Conservation (phyloP, 2,888 invertebrate genomes). For the Xestobium rufovillosum region DNA sequence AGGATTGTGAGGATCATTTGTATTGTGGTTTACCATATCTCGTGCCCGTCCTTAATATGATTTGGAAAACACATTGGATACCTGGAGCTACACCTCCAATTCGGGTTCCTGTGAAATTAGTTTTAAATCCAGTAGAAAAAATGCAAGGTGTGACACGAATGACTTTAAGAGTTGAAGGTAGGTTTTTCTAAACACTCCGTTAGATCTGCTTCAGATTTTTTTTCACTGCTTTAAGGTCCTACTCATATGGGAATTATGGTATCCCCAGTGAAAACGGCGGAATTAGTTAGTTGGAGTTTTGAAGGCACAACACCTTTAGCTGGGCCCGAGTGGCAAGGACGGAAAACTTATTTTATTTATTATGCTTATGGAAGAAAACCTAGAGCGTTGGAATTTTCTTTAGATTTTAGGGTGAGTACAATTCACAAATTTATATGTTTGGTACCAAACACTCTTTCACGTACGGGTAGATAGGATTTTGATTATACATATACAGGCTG, state of each 20-base stretch:
- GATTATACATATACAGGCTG: no score
- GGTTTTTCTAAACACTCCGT: no score
- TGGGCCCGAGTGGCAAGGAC: conserved; percentile 47
- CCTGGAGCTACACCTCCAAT: conserved; percentile 49
- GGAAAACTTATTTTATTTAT: conserved; percentile 61
- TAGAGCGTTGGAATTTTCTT: conserved; percentile 50
- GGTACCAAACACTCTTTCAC: no score
- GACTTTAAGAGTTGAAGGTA: conserved; percentile 48
- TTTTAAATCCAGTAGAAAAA: conserved; percentile 39
- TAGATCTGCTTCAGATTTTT: no score
- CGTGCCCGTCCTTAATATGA: conserved; percentile 63
- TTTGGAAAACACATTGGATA: conserved; percentile 58
- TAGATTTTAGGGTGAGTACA: conserved; percentile 52
- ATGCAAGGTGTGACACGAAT: conserved; percentile 41
- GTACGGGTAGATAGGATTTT: no score
- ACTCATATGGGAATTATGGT: conserved; percentile 60
- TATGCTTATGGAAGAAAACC: conserved; percentile 56
- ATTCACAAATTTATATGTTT: not conserved
- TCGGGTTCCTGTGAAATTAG: conserved; percentile 44
- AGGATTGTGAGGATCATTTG: conserved; percentile 54
- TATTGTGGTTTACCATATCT: conserved; percentile 77
- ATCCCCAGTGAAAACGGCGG: conserved; percentile 51
- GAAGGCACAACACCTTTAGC: conserved; percentile 48
- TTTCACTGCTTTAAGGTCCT: conserved; percentile 52
- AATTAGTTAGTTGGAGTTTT: conserved; percentile 52